phyloP scores from a whole-genome alignment of 2,888 invertebrate species.

The Drosophila multiciliata region DNA sequence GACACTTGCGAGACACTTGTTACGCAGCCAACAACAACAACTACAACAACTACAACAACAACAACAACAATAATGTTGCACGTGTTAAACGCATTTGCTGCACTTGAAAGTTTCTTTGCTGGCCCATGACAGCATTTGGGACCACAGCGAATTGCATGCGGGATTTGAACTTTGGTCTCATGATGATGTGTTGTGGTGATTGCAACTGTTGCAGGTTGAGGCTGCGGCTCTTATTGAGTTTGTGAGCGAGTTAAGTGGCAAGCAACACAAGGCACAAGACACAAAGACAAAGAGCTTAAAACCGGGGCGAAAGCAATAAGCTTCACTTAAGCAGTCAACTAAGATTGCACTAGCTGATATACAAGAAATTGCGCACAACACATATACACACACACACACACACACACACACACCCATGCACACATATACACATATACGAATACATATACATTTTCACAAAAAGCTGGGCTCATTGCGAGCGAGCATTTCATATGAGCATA shows the following conservation, averaged over 20 bases:
- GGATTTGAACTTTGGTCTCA: constrained; percentile 56
- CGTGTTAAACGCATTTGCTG: constrained; percentile 71
- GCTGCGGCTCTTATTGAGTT: constrained; percentile 54
- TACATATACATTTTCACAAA: background rate
- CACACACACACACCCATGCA: background rate
- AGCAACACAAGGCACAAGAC: background rate
- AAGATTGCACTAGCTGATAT: constrained; percentile 14
- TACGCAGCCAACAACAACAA: constrained; percentile 42
- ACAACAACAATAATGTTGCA: constrained; percentile 1
- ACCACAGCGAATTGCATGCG: constrained; percentile 43
- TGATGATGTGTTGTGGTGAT: constrained; percentile 36
- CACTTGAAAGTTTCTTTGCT: constrained; percentile 53
- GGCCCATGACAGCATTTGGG: constrained; percentile 1
- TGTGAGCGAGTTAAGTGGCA: constrained; percentile 18
- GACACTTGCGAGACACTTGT: constrained; percentile 62
- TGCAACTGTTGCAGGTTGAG: constrained; percentile 17
- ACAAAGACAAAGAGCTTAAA: constrained; percentile 3
- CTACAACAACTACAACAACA: background rate
- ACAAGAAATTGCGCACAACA: constrained; percentile 15
- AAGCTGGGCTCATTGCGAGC: background rate
- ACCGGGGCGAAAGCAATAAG: constrained; percentile 13
- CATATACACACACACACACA: background rate
- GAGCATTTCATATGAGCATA: constrained; percentile 27
- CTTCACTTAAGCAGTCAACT: constrained; percentile 25
- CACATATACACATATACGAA: background rate